Evolutionary conservation across 2,888 invertebrate species (phyloP).

Genomic region (Melolontha melolontha): DNA sequence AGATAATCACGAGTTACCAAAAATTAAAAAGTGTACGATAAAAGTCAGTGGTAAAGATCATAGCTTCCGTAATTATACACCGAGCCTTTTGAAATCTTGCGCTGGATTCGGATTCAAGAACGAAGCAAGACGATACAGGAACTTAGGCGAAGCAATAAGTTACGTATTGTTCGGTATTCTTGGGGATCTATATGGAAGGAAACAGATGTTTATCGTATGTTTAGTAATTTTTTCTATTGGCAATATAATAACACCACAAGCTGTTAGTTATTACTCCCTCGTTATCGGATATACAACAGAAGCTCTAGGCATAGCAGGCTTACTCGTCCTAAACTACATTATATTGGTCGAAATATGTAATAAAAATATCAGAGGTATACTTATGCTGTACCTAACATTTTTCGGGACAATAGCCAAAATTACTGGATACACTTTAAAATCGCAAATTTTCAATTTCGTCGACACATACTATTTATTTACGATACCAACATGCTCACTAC

Average conservation of each 20-base stretch:
- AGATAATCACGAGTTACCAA: background rate
- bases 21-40: slow-evolving; percentile 19
- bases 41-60: background rate
- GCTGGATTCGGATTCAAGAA: slow-evolving; percentile 15
- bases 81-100: slow-evolving; percentile 30
- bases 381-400: slow-evolving; percentile 14
- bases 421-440: slow-evolving; percentile 21
- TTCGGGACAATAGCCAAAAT: slow-evolving; percentile 12
- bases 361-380: slow-evolving; percentile 20
- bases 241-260: slow-evolving; percentile 6
- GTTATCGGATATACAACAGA: background rate
- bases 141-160: background rate
- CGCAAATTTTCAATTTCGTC: background rate
- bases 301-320: slow-evolving; percentile 20
- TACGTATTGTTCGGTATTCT: slow-evolving; percentile 13
- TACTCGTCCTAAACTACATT: slow-evolving; percentile 34
- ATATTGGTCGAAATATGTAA: slow-evolving; percentile 28
- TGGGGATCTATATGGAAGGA: slow-evolving; percentile 37
- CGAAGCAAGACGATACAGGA: background rate
- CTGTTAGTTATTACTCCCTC: slow-evolving; percentile 7
- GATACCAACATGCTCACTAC: slow-evolving; percentile 15
- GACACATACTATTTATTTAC: slow-evolving; percentile 9
- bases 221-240: slow-evolving; percentile 6
- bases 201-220: slow-evolving; percentile 16
- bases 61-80: background rate